Evolutionary conservation across 2,113 vertebrate genomes (phyloP), one percentile per base, ranked within the genome.

Genomic region (Erpornis zantholeuca): DNA sequence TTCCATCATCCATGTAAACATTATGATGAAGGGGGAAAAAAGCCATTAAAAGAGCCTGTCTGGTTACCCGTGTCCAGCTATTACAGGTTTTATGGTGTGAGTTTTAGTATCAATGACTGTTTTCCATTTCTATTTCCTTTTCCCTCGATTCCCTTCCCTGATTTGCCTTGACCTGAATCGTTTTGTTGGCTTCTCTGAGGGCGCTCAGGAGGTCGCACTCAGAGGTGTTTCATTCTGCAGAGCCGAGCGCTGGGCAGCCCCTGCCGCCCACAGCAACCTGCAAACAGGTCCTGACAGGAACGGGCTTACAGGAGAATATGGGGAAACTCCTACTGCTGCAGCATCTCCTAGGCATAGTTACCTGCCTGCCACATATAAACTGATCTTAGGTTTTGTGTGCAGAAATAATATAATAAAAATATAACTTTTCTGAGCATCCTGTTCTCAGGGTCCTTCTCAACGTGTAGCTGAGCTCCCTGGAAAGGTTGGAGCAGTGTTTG

Each of bases 21-120:
- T 57, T 35, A 19, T 33, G 31, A 17, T 42, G 44, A 33, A 76
- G 31, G 21, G 42, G 12, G 6, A 6, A 40, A 35, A 60, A 17
- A 27, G 12, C 35, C 36, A 31, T 79, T 79, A 78, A 75, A 97
- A 86, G n/a, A 54, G 20, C 53, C 52, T 53, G n/a, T 28, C 47
- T 94, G 53, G 47, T 78, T 96, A 77, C 68, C 27, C 95, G 33
- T 35, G 68, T 93, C 81, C 90, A 81, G 61, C 17, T 82, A 86
- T 83, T 44, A 63, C 29, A 61, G 56, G 54, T 94, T 83, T 90
- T 89, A 53, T 54, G 77, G 52, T 79, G 85, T 76, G 81, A 94
- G 83, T 42, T 93, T 82, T 88, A 88, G 66, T 44, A 90, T 90
- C 93, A 92, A 57, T 80, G 61, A 65, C 66, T 88, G 57, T 57